Conservation (phyloP, 2,113 vertebrate species). For the Pheucticus melanocephalus region DNA sequence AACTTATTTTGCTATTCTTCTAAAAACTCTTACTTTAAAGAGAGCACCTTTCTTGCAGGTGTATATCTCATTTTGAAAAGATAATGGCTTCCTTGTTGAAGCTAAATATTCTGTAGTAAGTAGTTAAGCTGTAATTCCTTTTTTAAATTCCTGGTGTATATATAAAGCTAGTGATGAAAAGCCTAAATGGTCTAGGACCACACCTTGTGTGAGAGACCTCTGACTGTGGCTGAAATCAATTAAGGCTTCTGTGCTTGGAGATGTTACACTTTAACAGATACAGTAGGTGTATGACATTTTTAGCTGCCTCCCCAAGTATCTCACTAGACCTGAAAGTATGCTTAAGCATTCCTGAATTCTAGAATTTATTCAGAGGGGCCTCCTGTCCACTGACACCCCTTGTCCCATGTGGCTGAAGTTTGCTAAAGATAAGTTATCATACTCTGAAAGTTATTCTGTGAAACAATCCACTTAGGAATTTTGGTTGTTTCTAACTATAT, state of each 20-base stretch:
- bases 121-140: conserved; percentile 62
- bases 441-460: background rate
- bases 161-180: conserved; percentile 59
- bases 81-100: conserved; percentile 72
- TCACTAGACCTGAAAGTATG: conserved; percentile 43
- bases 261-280: conserved; percentile 16
- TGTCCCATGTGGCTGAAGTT: conserved; percentile 37
- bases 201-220: conserved; percentile 74
- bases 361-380: conserved; percentile 27
- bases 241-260: conserved; percentile 64
- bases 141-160: conserved; percentile 43
- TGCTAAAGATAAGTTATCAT: background rate
- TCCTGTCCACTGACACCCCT: conserved; percentile 12
- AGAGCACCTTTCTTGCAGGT: conserved; percentile 68
- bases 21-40: conserved; percentile 55
- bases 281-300: background rate
- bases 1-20: conserved; percentile 70
- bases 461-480: background rate
- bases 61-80: conserved; percentile 65
- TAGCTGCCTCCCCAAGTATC: conserved; percentile 30
- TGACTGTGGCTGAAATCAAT: conserved; percentile 55
- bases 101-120: conserved; percentile 69
- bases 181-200: conserved; percentile 74
- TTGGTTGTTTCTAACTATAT: background rate
- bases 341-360: conserved; percentile 48